Percentiles rank a stretch among this genome's conserved stretches.
These are phyloP conservation scores for Taurulus bubalis DNA, from an alignment of 2,113 vertebrate genomes.

Conservation along the genomic window DNA sequence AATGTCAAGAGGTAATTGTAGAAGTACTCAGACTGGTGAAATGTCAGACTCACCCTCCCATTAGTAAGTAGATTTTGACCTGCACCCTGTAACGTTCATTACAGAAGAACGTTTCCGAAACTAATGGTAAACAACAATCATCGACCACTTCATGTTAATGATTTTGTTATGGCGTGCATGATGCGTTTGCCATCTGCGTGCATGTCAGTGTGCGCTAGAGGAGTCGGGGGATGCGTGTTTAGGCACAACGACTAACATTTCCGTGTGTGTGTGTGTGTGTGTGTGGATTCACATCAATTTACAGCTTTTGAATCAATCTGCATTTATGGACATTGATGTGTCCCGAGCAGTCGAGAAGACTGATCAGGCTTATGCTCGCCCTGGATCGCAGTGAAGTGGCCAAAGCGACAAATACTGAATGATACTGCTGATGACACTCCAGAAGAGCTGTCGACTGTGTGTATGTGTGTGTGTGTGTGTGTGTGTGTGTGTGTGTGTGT, in stretches of 20 bases:
- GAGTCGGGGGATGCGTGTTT: not conserved
- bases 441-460: constrained; percentile 21
- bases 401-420: constrained; percentile 58
- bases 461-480: constrained; percentile 23
- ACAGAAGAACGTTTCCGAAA: constrained; percentile 18
- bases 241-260: constrained; percentile 2
- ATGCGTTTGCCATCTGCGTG: not conserved
- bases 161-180: not conserved
- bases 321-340: constrained; percentile 58
- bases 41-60: constrained; percentile 63
- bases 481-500: constrained; percentile 25
- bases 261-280: constrained; percentile 1
- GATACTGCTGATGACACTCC: constrained; percentile 58
- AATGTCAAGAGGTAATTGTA: constrained; percentile 78
- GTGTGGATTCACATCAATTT: constrained; percentile 11
- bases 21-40: constrained; percentile 64
- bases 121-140: constrained; percentile 40
- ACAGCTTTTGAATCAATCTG: constrained; percentile 43
- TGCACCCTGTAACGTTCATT: constrained; percentile 34
- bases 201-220: not conserved
- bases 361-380: constrained; percentile 52
- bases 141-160: constrained; percentile 23
- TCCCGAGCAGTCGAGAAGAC: constrained; percentile 44
- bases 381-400: constrained; percentile 40
- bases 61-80: constrained; percentile 40